phyloP scores from a whole-genome alignment of 2,113 vertebrate genomes.

The Puffinus mauretanicus region DNA sequence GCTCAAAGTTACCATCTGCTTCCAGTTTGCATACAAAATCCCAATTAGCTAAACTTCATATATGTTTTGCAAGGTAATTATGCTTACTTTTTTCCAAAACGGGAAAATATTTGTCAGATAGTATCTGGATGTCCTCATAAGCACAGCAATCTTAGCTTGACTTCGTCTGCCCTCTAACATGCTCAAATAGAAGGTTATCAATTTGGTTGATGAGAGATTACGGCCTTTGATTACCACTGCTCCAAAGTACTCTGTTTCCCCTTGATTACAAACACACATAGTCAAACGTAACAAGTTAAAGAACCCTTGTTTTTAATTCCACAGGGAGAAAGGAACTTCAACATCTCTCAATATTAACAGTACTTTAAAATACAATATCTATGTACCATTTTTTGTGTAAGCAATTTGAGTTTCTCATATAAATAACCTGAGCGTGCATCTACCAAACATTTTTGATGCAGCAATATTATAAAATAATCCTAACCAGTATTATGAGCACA shows the following conservation, averaged over 20 bases:
- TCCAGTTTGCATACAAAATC: conserved; percentile 78
- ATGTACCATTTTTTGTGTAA: background rate
- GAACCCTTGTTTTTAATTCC: conserved; percentile 52
- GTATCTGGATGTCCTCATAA: conserved; percentile 82
- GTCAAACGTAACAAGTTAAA: conserved; percentile 75
- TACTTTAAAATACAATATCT: conserved; percentile 67
- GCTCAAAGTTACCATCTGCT: conserved; percentile 83
- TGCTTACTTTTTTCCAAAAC: conserved; percentile 57
- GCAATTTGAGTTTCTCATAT: background rate
- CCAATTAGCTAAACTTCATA: conserved; percentile 79
- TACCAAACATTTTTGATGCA: background rate
- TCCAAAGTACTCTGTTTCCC: conserved; percentile 39
- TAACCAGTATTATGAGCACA: background rate
- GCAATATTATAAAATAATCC: background rate
- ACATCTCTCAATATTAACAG: conserved; percentile 56
- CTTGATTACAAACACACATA: conserved; percentile 78
- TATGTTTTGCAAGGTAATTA: conserved; percentile 73
- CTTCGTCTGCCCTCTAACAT: conserved; percentile 74
- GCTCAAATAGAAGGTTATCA: conserved; percentile 69
- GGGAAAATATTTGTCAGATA: conserved; percentile 67
- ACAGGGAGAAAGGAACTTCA: conserved; percentile 72
- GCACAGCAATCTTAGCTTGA: conserved; percentile 77
- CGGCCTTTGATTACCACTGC: conserved; percentile 75
- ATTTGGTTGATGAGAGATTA: conserved; percentile 73
- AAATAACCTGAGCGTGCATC: background rate